Conservation (phyloP, 2,113 vertebrate genomes). For the Eurystomus gularis region DNA sequence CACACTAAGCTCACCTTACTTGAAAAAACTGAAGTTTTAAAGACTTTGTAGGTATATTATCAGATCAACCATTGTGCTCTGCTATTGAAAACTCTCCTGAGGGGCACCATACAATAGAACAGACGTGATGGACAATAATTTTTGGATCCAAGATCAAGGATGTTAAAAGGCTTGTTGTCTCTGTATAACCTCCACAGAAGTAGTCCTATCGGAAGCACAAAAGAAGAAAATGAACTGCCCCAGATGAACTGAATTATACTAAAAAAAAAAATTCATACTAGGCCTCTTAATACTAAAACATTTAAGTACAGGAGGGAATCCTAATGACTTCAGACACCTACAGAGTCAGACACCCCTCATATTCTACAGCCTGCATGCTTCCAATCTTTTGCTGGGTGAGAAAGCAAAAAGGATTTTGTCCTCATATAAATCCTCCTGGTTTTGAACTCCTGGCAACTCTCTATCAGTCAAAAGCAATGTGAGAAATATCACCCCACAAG, state of each 20-base stretch:
- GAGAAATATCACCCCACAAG: not conserved
- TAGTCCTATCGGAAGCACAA: not conserved
- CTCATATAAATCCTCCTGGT: not conserved
- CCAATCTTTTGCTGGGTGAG: not conserved
- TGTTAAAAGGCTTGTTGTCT: not conserved
- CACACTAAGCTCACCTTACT: not conserved
- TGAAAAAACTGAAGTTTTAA: slow-evolving; percentile 12
- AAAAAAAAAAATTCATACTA: not conserved
- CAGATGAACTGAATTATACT: not conserved
- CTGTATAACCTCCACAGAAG: not conserved
- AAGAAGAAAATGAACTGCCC: not conserved
- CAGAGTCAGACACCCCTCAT: not conserved
- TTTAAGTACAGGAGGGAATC: accelerated
- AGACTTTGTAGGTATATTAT: not conserved
- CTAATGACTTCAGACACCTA: not conserved
- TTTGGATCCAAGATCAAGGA: not conserved
- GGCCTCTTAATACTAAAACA: not conserved
- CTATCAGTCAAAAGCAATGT: not conserved
- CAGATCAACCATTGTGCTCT: not conserved
- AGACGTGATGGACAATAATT: not conserved
- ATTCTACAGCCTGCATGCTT: not conserved
- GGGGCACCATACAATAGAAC: not conserved
- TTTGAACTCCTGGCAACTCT: not conserved
- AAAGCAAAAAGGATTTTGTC: not conserved
- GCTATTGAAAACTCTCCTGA: not conserved